A percentile compares a stretch with the other conserved stretches of the same genome.
Evolutionary conservation across 2,888 invertebrate species (phyloP).

Genomic region (Drosophila paracracens): DNA sequence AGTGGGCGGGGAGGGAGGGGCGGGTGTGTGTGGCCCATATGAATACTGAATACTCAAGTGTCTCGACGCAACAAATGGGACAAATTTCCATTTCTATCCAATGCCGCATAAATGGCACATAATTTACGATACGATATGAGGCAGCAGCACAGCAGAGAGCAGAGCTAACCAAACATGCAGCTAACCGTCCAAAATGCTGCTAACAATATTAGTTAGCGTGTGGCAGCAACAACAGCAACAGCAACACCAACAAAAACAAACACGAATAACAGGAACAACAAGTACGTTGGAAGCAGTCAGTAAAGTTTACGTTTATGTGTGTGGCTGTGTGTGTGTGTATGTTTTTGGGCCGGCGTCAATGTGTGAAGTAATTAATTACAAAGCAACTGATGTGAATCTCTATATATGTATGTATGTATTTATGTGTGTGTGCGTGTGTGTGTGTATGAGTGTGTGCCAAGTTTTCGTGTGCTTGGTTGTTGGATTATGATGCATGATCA

Average conservation of each 20-base stretch:
- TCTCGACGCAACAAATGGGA: constrained; percentile 72
- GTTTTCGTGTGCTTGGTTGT: constrained; percentile 61
- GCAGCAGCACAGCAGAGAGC: constrained; percentile 46
- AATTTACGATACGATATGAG: constrained; percentile 78
- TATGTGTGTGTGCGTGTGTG: constrained; percentile 6
- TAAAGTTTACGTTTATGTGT: constrained; percentile 65
- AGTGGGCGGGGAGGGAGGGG: neutral
- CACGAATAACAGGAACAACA: constrained; percentile 35
- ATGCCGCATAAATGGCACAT: constrained; percentile 80
- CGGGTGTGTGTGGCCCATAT: constrained; percentile 54
- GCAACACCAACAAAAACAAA: constrained; percentile 12
- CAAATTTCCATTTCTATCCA: constrained; percentile 80
- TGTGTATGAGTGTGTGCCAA: constrained; percentile 44
- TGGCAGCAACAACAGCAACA: constrained; percentile 36
- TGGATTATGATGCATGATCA: constrained; percentile 81
- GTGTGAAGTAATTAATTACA: constrained; percentile 82
- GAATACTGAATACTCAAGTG: constrained; percentile 80
- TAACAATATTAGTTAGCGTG: constrained; percentile 77
- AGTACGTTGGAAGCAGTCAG: constrained; percentile 41
- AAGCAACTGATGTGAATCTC: constrained; percentile 77
- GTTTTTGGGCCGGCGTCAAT: constrained; percentile 67
- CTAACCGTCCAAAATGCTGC: constrained; percentile 75
- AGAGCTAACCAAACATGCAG: constrained; percentile 76
- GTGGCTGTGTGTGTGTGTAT: constrained; percentile 27
- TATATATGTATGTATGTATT: constrained; percentile 35